Percentiles rank a stretch among this genome's conserved stretches.
These are phyloP conservation scores for Scomber colias DNA, from an alignment of 2,113 vertebrate genomes.

Conservation along the genomic window DNA sequence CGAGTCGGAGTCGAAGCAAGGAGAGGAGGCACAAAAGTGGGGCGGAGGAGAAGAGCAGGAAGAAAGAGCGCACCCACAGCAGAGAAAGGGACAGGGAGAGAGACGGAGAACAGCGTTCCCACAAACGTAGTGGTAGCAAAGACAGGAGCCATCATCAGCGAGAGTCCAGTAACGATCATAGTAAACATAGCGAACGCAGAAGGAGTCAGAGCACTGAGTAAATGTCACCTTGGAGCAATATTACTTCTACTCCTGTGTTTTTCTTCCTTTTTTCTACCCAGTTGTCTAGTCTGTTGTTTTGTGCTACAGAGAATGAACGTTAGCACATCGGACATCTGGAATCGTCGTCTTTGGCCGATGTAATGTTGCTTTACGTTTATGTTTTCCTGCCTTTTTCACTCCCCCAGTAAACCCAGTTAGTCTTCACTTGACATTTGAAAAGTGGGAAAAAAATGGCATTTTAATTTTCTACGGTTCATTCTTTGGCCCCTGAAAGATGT, in stretches of 20 bases:
- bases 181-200: slow-evolving; percentile 84
- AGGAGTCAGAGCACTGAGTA: slow-evolving; percentile 90
- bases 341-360: slow-evolving; percentile 56
- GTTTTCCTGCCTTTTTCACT: slow-evolving; percentile 62
- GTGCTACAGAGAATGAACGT: slow-evolving; percentile 81
- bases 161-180: slow-evolving; percentile 90
- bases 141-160: slow-evolving; percentile 90
- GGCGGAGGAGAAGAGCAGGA: slow-evolving; percentile 89
- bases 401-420: slow-evolving; percentile 58
- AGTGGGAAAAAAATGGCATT: slow-evolving; percentile 63
- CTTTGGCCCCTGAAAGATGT: slow-evolving; percentile 67
- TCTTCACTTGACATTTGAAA: slow-evolving; percentile 68
- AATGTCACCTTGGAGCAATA: slow-evolving; percentile 61
- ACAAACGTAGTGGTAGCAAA: slow-evolving; percentile 92
- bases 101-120: slow-evolving; percentile 86
- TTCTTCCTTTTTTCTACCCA: slow-evolving; percentile 37
- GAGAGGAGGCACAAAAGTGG: slow-evolving; percentile 86
- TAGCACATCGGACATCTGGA: slow-evolving; percentile 73
- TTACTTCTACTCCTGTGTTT: slow-evolving; percentile 38
- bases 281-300: slow-evolving; percentile 45
- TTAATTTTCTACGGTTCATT: slow-evolving; percentile 75
- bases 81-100: slow-evolving; percentile 84
- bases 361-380: slow-evolving; percentile 65
- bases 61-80: slow-evolving; percentile 89
- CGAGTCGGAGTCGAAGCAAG: slow-evolving; percentile 83